A percentile compares a stretch with the other conserved stretches of the same genome.
Conservation (phyloP, 2,888 invertebrate species). For the Pammene aurita region DNA sequence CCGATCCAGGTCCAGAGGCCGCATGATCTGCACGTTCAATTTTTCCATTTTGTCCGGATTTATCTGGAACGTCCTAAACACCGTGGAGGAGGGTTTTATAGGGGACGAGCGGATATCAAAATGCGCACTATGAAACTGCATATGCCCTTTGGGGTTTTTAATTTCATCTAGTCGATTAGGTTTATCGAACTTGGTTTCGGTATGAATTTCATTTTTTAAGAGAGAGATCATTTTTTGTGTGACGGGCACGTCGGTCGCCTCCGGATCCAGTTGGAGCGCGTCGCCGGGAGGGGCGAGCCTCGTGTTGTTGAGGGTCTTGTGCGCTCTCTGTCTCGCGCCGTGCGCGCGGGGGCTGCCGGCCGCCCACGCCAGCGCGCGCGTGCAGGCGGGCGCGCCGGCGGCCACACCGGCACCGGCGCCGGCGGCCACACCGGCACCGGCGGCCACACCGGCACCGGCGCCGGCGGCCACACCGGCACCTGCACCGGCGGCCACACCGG, state of each 20-base stretch:
- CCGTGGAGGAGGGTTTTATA: constrained; percentile 71
- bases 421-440: too few species aligned
- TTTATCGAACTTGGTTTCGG: constrained; percentile 37
- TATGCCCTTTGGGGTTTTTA: constrained; percentile 55
- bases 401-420: too few species aligned
- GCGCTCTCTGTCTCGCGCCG: constrained; percentile 62
- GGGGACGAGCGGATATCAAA: constrained; percentile 78
- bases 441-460: too few species aligned
- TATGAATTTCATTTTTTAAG: constrained; percentile 28
- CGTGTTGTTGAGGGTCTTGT: constrained; percentile 59
- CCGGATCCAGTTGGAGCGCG: constrained; percentile 53
- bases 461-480: too few species aligned
- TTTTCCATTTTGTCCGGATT: constrained; percentile 69
- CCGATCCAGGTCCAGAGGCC: constrained; percentile 59
- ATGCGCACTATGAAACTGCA: constrained; percentile 73
- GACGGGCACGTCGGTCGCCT: constrained; percentile 21
- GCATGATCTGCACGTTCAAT: constrained; percentile 66
- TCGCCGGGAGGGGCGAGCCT: constrained; percentile 61
- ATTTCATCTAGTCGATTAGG: constrained; percentile 42
- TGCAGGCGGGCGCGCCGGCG: too few species aligned
- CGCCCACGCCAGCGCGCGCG: constrained; percentile 44
- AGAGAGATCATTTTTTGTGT: constrained; percentile 37
- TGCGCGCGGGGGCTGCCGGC: constrained; percentile 51
- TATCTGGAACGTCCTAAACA: constrained; percentile 75
- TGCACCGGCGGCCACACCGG: too few species aligned